Base-by-base conservation (phyloP, 2,797 vertebrate genomes). In the Rhinatrema bivittatum region DNA sequence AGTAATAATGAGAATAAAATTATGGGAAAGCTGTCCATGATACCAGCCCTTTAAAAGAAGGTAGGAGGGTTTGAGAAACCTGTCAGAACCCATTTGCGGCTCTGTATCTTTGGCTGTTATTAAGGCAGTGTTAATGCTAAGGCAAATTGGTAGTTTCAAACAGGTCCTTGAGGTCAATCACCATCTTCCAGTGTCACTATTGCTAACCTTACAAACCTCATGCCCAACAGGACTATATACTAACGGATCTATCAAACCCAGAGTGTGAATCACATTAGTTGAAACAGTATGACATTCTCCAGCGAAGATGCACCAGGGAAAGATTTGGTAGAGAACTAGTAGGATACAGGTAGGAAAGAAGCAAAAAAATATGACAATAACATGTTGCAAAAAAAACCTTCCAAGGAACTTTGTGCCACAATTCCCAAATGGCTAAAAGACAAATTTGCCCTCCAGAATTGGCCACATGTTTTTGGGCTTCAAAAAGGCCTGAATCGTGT, bases 1-100 rank as follows among this genome's bases (percentile, higher is more conserved):
- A 93, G 89, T 95, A 90, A 92, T 95, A 94, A 95, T 98, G 94
- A 96, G 93, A 86, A 88, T 68, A 63, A 87, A 95, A 95, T 94
- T 84, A 94, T 94, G 93, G 93, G 89, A 89, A 79, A 87, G 86
- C 89, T 86, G 88, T 91, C 89, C 87, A 79, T 73, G 76, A 79
- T 80, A 22, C 61, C 64, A 74, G 75, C 85, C 87, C 78, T 90
- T 89, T 90, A 87, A 87, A 86, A 76, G 77, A 70, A 89, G 89
- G 93, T 88, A 79, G 85, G 90, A 87, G 84, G 89, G 82, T 73
- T 71, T 85, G 83, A 83, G 88, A 86, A 89, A 77, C 87, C 91
- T 96, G 94, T 97, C 94, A 98, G 72, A 91, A 92, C 79, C 88
- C 78, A 95, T 98, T 94, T 94, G 88, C 62, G 56, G 75, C 78